Evolutionary conservation across 1,140 invertebrate species (phyloP), one percentile per base, ranked within the genome.

Genomic region (Drosophila equinoxialis): DNA sequence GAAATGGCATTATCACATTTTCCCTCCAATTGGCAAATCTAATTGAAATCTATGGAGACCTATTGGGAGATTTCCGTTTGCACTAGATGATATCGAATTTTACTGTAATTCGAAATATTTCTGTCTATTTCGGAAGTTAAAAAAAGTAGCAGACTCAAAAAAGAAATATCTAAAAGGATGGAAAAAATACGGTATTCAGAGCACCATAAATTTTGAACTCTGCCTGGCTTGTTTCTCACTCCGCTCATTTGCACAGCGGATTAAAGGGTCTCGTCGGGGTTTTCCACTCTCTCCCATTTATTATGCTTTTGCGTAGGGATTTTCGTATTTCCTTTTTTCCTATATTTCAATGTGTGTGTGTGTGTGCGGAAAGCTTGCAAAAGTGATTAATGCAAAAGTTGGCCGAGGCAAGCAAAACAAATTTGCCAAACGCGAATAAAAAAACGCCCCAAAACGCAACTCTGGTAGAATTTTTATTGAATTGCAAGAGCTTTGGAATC

Each of bases 371-470:
- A 81, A 85, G 81, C 81, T 79, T 79, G 83, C 83, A 87, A 87
- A 87, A 87, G 83, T 87, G 83, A 87, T 87, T 87, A 87, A 87
- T 87, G 83, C 83, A 89, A 87, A 79, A 87, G 79, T 87, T 71
- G 73, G 59, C 23, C n/a, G 57, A 48, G 57, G 45, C 45, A 42
- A 45, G 45, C 73, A 74, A 63, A 64, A 62, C 74, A 76, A 76
- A 76, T 76, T 76, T 70, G 73, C 74, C 74, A 76, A 39, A 61
- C 73, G 61, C 79, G 79, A 66, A 87, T 83, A 79, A 76, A 83
- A 86, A 48, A 86, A 79, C 65, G 74, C 68, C 76, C 68, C 83
- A 70, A 74, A 78, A 55, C 81, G 67, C 45, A 48, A 64, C 26
- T 64, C 42, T 6, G 20, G 68, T 70, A 78, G 79, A 71, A 81